Conservation (phyloP, 1,140 invertebrate genomes). For the Anoplolepis gracilipes region DNA sequence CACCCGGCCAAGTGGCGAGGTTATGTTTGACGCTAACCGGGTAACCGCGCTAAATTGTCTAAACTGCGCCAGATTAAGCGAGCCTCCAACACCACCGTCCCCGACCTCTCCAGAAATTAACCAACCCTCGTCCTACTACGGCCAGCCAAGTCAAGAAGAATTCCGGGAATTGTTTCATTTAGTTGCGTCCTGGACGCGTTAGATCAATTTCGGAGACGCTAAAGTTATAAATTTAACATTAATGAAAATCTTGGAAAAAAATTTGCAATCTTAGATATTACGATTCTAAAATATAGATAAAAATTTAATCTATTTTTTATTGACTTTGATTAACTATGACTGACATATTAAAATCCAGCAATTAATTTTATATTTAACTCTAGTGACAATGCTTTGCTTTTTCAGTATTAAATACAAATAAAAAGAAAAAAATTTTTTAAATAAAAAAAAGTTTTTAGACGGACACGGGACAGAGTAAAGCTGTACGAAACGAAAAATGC, state of each 20-base stretch:
- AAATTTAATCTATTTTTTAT: neutral
- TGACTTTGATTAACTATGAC: neutral
- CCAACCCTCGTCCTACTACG: slow-evolving; percentile 64
- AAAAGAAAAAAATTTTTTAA: neutral
- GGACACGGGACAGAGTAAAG: neutral
- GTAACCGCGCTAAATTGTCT: slow-evolving; percentile 81
- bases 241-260: neutral
- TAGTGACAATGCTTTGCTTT: neutral
- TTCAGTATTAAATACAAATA: neutral
- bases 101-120: slow-evolving; percentile 78
- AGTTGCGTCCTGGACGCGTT: slow-evolving; percentile 16
- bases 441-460: neutral
- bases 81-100: slow-evolving; percentile 56
- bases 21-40: slow-evolving; percentile 82
- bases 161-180: slow-evolving; percentile 80
- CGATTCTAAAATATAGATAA: neutral
- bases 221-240: slow-evolving; percentile 17
- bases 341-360: too few species aligned
- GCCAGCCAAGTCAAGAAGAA: slow-evolving; percentile 70
- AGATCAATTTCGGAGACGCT: neutral
- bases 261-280: neutral
- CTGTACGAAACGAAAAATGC: slow-evolving; percentile 8
- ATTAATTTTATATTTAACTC: slow-evolving; percentile 6
- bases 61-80: slow-evolving; percentile 79
- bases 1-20: slow-evolving; percentile 75